Conservation (phyloP, 2,113 vertebrate genomes). For the Peromyscus leucopus region DNA sequence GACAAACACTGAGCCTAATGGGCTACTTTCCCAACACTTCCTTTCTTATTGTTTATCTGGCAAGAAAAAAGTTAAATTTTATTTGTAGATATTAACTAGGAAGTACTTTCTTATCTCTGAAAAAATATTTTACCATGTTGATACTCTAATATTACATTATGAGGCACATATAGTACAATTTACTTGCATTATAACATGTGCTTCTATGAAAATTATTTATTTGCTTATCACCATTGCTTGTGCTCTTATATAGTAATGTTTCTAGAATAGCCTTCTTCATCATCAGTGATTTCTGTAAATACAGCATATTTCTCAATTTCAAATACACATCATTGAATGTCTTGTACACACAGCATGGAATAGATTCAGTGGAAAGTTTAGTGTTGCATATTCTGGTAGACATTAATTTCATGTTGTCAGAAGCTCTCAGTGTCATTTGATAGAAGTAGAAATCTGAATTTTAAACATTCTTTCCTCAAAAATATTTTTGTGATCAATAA, state of each 20-base stretch:
- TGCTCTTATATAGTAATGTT: neutral
- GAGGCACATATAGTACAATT: neutral
- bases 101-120: neutral
- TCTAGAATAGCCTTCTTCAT: neutral
- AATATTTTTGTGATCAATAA: neutral
- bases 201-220: slow-evolving; percentile 71
- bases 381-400: neutral
- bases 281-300: neutral
- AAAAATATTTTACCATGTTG: neutral
- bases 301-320: neutral
- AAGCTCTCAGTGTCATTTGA: neutral
- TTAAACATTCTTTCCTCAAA: neutral
- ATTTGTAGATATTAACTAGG: neutral
- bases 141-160: neutral
- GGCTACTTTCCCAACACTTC: neutral
- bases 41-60: neutral
- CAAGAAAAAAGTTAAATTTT: neutral
- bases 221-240: slow-evolving; percentile 56
- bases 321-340: neutral
- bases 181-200: neutral
- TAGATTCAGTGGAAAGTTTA: neutral
- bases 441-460: neutral
- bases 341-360: neutral
- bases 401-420: slow-evolving; percentile 40
- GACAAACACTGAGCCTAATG: neutral